Evolutionary conservation across 2,797 vertebrate genomes (phyloP).

Genomic region (Poecilia wingei): DNA sequence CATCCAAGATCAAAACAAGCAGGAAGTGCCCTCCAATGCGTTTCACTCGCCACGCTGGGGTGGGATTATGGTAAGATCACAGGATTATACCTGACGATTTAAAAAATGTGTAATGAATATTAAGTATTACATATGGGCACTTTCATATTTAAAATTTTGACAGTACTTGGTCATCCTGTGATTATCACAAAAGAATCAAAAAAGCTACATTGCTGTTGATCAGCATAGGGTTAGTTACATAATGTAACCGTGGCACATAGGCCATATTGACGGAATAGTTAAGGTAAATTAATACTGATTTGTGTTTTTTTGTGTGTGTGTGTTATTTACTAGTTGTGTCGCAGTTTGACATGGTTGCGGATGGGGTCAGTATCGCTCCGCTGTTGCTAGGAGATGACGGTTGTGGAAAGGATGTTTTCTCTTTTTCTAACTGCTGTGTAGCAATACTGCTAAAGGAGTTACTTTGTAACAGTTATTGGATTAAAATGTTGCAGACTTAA

Average conservation of each 20-base stretch:
- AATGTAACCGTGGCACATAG: neutral
- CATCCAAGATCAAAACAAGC: conserved; percentile 88
- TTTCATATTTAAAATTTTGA: neutral
- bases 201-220: neutral
- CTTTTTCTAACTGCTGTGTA: too few species aligned
- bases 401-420: too few species aligned
- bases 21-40: conserved; percentile 86
- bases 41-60: conserved; percentile 99
- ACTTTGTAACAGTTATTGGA: too few species aligned
- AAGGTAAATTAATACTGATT: too few species aligned
- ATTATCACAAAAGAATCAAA: neutral
- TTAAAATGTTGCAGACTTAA: too few species aligned
- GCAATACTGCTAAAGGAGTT: too few species aligned
- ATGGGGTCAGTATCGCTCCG: too few species aligned
- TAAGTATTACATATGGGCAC: neutral
- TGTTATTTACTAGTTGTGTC: too few species aligned
- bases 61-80: conserved; percentile 90
- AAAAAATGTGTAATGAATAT: neutral
- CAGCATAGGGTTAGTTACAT: neutral
- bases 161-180: neutral
- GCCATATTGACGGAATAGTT: too few species aligned
- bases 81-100: neutral
- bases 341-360: neutral
- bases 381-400: too few species aligned
- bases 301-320: too few species aligned